Base-by-base conservation (phyloP, 2,797 vertebrate genomes). In the Rhinoraja longicauda region DNA sequence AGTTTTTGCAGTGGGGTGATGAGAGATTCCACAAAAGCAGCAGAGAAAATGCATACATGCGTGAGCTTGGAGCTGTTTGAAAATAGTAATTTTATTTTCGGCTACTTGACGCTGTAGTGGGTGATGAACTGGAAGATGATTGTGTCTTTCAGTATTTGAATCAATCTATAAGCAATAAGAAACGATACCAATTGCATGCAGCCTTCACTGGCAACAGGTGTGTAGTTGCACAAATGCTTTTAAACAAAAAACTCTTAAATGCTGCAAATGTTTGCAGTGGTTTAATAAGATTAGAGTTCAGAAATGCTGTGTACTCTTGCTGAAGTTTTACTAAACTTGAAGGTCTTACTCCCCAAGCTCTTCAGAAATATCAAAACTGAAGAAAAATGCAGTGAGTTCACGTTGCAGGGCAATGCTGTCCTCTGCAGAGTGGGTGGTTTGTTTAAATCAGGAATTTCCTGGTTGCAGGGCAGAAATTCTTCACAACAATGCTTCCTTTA, bases 361-460 rank as follows among this genome's bases (percentile, higher is more conserved):
- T 90, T 36, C 88, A 24, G 24, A 91, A 90, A 72, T 21, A 39
- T n/a, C 64, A 45, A 9, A 70, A 72, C 86, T 72, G 88, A 73
- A 91, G 90, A 26, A 57, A 53, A 26, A 26, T 17, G 70, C 90
- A 70, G 39, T 53, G 90, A 53, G 19, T 92, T 92, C 39, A 53
- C 39, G 15, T 72, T 75, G 70, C 24, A 92, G 26, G 67, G 10
- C 84, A 88, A 39, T 67, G 45, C 75, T 75, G 36, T 29, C 90
- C 15, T 13, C 70, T 73, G 72, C 67, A 75, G 90, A 92, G 67
- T 75, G 90, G 90, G 90, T 57, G 90, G 39, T 92, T 92, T 45
- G 90, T 92, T 92, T 92, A 75, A 75, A 53, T 92, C 90, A 92
- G 70, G 90, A 92, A 92, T 92, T 92, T 92, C 90, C 90, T 72